Base-by-base conservation (phyloP, 2,888 invertebrate species). In the Drosophila emarginata region DNA sequence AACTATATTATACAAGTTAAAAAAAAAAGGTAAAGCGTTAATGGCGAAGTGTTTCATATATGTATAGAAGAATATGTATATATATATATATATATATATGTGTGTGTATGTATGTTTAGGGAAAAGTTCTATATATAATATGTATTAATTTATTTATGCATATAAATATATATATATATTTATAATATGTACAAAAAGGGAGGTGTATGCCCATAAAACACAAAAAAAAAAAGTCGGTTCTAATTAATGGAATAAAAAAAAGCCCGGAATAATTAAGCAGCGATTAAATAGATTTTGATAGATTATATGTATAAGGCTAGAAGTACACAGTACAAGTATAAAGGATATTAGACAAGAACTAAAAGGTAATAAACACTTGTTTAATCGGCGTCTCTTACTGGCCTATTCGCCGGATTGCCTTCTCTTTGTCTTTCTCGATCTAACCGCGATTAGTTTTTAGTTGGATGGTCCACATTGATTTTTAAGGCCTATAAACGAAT, bases 401-500 rank as follows among this genome's bases (percentile, higher is more conserved):
- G 37, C 32, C 32, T 4, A 23, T 23, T 4, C 23, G 23, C 23
- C 23, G 23, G 23, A 23, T 23, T 23, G 37, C 26, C 32, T 4
- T 60, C 62, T 26, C 32, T 50, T 39, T 21, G 37, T 15, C 36
- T 26, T n/a, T 21, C 65, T 36, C 40, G 51, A 36, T 23, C 51
- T 51, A 45, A 37, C 18, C 40, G 59, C 52, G 50, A 37, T 53
- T 23, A 37, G 26, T 18, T 58, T 15, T 59, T 56, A 50, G 26
- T 60, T 56, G 59, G 71, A 71, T 71, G 59, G 61, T 70, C 62
- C 70, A 74, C 63, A 66, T 66, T 60, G 58, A 57, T 18, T 68
- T 67, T 59, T 70, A 70, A 70, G 59, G 70, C 70, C 59, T 70
- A 70, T 58, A 58, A 69, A 69, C 53, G 64, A 64, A 59, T 45